These are phyloP conservation scores for Lagopus muta DNA, from an alignment of 2,113 vertebrate species.

Conservation along the genomic window DNA sequence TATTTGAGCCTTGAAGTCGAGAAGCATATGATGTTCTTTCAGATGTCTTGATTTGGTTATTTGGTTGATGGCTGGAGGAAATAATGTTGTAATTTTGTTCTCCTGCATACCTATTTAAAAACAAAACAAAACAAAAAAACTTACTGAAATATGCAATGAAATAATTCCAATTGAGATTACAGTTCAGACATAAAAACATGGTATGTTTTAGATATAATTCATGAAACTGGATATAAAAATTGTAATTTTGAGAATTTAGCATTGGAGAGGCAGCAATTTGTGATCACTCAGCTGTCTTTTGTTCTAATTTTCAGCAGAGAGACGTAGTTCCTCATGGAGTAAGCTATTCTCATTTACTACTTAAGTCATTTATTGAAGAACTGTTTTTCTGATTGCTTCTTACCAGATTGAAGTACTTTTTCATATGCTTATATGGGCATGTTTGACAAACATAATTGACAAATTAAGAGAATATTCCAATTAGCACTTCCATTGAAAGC, in stretches of 20 bases:
- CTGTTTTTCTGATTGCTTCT: background rate
- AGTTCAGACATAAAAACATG: background rate
- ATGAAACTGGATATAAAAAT: background rate
- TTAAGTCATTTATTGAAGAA: background rate
- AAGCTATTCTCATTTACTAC: background rate
- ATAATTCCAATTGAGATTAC: background rate
- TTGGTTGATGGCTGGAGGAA: background rate
- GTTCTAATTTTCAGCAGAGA: background rate
- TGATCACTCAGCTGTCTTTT: background rate
- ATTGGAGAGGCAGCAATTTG: background rate
- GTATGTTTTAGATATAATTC: background rate
- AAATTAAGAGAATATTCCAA: background rate
- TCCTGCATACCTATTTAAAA: background rate
- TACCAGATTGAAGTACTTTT: background rate
- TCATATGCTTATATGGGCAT: accelerated
- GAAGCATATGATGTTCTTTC: background rate
- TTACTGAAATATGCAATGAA: background rate
- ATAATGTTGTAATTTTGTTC: background rate
- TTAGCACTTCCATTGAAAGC: background rate
- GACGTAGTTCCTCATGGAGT: background rate
- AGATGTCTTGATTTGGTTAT: background rate
- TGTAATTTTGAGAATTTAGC: background rate
- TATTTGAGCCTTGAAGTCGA: background rate
- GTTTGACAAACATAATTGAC: background rate
- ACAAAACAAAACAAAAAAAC: background rate